Evolutionary conservation across 2,888 invertebrate species (phyloP).

Genomic region (Cepaea hortensis): DNA sequence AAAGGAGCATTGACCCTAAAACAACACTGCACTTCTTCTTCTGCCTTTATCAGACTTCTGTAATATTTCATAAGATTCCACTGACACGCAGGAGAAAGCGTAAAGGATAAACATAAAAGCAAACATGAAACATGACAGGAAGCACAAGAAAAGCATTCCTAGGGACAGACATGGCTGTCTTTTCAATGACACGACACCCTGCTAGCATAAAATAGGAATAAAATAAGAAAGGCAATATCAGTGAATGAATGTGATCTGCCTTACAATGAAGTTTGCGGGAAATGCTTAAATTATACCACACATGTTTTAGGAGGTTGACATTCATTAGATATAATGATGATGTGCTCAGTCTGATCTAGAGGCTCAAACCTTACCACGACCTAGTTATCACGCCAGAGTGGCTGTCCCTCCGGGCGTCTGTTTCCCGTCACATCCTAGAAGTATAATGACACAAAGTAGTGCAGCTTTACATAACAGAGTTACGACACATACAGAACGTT

Average conservation of each 20-base stretch:
- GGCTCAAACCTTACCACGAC: not conserved
- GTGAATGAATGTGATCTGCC: not conserved
- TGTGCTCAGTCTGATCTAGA: not conserved
- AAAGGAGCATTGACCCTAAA: no score
- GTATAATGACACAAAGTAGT: not conserved
- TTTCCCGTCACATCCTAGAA: not conserved
- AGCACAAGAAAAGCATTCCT: not conserved
- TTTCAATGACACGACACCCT: no score
- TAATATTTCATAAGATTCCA: no score
- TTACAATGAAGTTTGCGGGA: constrained; percentile 12
- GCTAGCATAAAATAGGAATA: not conserved
- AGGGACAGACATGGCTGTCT: no score
- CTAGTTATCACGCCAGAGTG: constrained; percentile 1
- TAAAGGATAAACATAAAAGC: not conserved
- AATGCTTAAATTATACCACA: constrained; percentile 16
- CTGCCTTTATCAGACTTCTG: no score
- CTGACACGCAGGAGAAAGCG: no score
- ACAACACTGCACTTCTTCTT: no score
- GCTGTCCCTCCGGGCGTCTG: not conserved
- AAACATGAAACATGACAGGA: not conserved
- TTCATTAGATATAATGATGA: constrained; percentile 31
- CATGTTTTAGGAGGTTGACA: not conserved
- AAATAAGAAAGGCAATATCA: not conserved
- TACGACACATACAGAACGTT: no score
- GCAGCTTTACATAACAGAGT: no score